Evolutionary conservation across 2,888 invertebrate species (phyloP).

Genomic region (Frankliniella intonsa): DNA sequence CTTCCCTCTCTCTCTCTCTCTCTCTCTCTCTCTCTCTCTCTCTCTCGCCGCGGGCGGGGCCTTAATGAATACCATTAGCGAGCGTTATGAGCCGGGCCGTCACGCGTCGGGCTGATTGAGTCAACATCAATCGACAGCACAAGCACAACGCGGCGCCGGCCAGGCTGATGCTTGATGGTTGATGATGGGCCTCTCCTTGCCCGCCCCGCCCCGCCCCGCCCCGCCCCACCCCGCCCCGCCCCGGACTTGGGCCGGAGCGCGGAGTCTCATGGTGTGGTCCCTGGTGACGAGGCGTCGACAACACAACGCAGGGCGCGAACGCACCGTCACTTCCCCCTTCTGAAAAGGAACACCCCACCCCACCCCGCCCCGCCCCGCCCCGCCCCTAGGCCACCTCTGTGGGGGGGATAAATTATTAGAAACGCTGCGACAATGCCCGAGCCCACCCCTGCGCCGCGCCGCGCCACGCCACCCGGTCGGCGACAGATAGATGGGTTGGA

Average conservation of each 20-base stretch:
- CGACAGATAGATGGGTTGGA: not conserved
- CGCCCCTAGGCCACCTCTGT: too few species aligned
- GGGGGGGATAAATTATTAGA: not conserved
- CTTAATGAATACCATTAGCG: not conserved
- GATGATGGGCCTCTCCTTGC: too few species aligned
- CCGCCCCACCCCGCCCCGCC: not conserved
- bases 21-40: not conserved
- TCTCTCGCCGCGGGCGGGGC: not conserved
- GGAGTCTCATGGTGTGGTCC: not conserved
- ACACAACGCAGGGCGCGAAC: not conserved
- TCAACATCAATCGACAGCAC: not conserved
- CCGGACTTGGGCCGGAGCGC: not conserved
- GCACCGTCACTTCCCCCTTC: too few species aligned
- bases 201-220: too few species aligned
- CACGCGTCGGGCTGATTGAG: not conserved
- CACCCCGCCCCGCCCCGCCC: too few species aligned
- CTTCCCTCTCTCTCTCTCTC: not conserved
- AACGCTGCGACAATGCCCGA: not conserved
- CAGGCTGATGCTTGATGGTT: too few species aligned
- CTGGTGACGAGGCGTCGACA: not conserved
- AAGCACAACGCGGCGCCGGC: too few species aligned
- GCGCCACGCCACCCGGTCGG: not conserved
- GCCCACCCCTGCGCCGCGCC: not conserved
- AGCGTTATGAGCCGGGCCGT: not conserved
- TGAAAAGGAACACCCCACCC: not conserved